Evolutionary conservation across 2,113 vertebrate genomes (phyloP), one percentile per base, ranked within the genome.

Genomic region (Sigmodon hispidus): DNA sequence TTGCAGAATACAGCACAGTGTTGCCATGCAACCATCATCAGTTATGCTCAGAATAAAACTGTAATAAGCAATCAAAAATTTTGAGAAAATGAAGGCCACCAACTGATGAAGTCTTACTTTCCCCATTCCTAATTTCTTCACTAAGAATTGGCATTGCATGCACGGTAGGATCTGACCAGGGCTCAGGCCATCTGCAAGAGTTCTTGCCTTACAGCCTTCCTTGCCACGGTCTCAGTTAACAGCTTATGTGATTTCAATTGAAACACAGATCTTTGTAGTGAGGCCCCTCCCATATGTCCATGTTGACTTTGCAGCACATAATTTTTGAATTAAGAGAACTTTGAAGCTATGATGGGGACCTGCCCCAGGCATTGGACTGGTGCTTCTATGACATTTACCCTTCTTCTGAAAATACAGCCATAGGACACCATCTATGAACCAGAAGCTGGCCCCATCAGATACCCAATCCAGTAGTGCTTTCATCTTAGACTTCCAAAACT

Each of bases 21-120:
- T 83, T 81, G 90, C 67, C 88, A 85, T 67, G 88, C 21, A 48
- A 85, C 36, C 81, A 43, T 45, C 95, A 45, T 29, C 76, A 80
- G 69, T 52, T 79, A 94, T 93, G 40, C 48, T 29, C 7, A 83
- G 50, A 92, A 75, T 50, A 89, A 93, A 95, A 83, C 40, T 57
- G 57, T 24, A 61, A 72, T 77, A 92, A 87, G 36, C 19, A n/a
- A 55, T 80, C 59, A 50, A 12, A 48, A n/a, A 73, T 67, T 81
- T 91, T 17, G 50, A 90, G 48, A 61, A 52, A 79, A 34, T 65
- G 19, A 76, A 94, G 63, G 2, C 48, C 4, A 86, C 0, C 7
- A 10, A 89, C 8, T 17, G 31, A 52, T 34, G 50, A 45, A 0
- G 13, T 45, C 40, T 43, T 57, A 13, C 70, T 84, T 87, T 85